Evolutionary conservation across 1,140 invertebrate genomes (phyloP).

Genomic region (Diuraphis noxia): DNA sequence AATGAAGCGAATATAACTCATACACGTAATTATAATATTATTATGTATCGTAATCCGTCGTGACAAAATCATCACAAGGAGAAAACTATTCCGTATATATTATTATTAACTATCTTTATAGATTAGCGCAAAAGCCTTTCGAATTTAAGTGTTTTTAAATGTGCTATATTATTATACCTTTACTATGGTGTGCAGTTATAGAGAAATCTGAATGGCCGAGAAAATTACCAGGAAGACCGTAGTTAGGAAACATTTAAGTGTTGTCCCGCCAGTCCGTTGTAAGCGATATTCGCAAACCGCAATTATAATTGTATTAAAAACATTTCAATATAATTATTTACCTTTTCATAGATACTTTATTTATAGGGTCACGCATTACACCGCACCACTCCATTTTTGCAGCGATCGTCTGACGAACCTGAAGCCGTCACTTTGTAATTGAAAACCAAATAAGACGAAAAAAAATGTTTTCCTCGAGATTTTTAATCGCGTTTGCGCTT

Average conservation of each 20-base stretch:
- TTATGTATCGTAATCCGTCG: background rate
- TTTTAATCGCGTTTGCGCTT: background rate
- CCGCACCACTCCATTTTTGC: background rate
- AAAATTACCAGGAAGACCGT: background rate
- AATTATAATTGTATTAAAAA: background rate
- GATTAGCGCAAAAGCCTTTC: background rate
- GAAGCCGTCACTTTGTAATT: background rate
- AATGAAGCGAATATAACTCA: background rate
- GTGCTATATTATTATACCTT: background rate
- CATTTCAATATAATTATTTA: background rate
- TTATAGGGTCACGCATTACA: background rate
- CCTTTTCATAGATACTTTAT: background rate
- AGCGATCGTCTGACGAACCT: background rate
- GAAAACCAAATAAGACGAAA: background rate
- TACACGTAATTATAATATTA: background rate
- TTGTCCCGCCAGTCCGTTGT: background rate
- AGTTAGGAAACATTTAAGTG: background rate
- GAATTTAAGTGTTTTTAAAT: conserved; percentile 20
- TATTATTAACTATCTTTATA: background rate
- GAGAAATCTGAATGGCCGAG: background rate
- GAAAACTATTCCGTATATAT: background rate
- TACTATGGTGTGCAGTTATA: background rate
- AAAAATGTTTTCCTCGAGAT: background rate
- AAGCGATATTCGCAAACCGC: background rate
- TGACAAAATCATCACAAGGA: background rate